A percentile compares a stretch with the other conserved stretches of the same genome.
Evolutionary conservation across 1,140 invertebrate species (phyloP).

Genomic region (Arion vulgaris): DNA sequence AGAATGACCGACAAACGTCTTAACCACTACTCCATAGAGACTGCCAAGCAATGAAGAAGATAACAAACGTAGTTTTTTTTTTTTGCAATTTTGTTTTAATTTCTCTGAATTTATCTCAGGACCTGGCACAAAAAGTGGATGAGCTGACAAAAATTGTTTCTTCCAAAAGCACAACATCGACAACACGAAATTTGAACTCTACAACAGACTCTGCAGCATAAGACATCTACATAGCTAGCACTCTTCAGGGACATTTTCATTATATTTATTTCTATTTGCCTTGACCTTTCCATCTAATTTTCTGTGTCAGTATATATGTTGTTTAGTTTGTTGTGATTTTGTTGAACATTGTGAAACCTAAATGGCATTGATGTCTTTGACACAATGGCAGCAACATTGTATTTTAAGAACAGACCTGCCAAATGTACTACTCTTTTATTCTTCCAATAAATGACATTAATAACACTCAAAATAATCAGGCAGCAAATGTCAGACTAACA

Average conservation of each 20-base stretch:
- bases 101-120: constrained; percentile 24
- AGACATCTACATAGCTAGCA: not conserved
- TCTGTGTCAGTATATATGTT: not conserved
- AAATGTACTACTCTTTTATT: not conserved
- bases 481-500: not conserved
- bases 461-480: not conserved
- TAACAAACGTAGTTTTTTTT: too few species aligned
- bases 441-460: not conserved
- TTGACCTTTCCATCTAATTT: not conserved
- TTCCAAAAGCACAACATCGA: not conserved
- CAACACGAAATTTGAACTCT: not conserved
- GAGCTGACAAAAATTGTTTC: not conserved
- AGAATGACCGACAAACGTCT: too few species aligned
- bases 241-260: not conserved
- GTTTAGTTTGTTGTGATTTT: not conserved
- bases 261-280: constrained; percentile 12
- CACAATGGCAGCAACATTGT: not conserved
- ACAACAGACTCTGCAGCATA: not conserved
- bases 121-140: constrained; percentile 13
- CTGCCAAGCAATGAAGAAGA: too few species aligned
- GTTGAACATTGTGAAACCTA: not conserved
- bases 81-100: too few species aligned
- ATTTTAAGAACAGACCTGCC: not conserved
- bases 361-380: not conserved
- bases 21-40: too few species aligned